Percentiles rank a stretch among this genome's conserved stretches.
Evolutionary conservation across 2,797 vertebrate genomes (phyloP).

Genomic region (Dendrocincla tyrannina): DNA sequence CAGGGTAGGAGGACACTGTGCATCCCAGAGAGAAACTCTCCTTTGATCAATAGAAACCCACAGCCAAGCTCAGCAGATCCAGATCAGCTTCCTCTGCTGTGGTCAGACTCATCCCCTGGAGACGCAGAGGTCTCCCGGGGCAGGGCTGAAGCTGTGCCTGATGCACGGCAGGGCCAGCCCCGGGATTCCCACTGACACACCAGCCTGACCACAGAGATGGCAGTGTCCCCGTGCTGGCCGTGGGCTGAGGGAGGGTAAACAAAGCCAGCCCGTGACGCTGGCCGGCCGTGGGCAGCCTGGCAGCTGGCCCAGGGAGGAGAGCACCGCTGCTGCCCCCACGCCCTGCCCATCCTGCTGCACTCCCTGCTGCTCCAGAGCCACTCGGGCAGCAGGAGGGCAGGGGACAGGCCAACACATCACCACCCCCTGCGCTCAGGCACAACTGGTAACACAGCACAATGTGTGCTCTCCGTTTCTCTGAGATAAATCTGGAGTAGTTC

Average conservation of each 20-base stretch:
- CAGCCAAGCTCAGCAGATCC: not conserved
- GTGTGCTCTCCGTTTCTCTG: not conserved
- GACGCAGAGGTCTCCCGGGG: not conserved
- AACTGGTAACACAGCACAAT: not conserved
- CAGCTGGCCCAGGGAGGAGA: slow-evolving; percentile 39
- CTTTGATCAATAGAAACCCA: slow-evolving; percentile 24
- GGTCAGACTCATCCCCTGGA: not conserved
- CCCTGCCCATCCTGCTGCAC: not conserved
- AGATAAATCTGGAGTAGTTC: not conserved
- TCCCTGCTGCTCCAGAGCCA: not conserved
- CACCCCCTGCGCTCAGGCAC: not conserved
- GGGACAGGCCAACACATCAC: not conserved
- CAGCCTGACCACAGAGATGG: slow-evolving; percentile 56
- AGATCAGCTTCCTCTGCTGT: not conserved
- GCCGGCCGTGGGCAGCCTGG: not conserved
- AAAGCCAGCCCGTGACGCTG: slow-evolving; percentile 47
- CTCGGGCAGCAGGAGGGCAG: not conserved
- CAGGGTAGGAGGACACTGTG: not conserved
- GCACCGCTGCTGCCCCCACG: slow-evolving; percentile 15
- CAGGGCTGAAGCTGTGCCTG: not conserved
- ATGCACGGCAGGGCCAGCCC: not conserved
- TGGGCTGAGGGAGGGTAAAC: slow-evolving; percentile 44
- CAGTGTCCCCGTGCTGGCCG: not conserved
- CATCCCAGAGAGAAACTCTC: not conserved
- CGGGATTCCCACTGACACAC: not conserved